Evolutionary conservation across 2,113 vertebrate species (phyloP), one percentile per base, ranked within the genome.

Genomic region (Hypanus sabinus): DNA sequence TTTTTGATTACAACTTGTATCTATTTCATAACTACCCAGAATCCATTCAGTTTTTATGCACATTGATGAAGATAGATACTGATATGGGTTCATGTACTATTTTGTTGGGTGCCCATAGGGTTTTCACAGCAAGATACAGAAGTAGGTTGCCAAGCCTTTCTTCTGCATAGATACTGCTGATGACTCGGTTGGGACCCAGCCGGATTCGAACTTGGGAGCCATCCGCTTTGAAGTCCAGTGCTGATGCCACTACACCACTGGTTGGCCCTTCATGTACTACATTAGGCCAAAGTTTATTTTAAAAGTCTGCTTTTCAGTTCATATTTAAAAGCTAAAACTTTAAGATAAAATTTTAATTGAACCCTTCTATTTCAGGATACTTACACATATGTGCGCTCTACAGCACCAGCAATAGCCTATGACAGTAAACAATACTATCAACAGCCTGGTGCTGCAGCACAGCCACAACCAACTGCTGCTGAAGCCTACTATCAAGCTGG

Each of bases 371-470:
- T 96, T 85, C 95, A 99, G 99, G 99, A 99, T 94, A 97, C 99
- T 0, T 99, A 99, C 95, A 99, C 99, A 0, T 99, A 99, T 0
- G 98, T 99, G 71, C 97, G 99, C 20, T 99, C 99, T 38, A 98
- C 98, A 0, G 99, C 99, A 90, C 97, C 98, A 0, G 98, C 98
- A 93, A 98, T 99, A 36, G 97, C 98, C 18, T 99, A 99, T 0
- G 98, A 99, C 95, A 98, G 97, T 95, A 99, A 99, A 94, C 98
- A 99, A 93, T 99, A 99, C 96, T 99, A 99, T 94, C 99, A 99
- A 94, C 99, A 99, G 16, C 98, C 99, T 77, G 97, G 97, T 16
- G 98, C 98, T 0, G 96, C 97, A 94, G 97, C 97, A 18, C 99
- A 99, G 95, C 97, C 99, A 0, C 99, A 99, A 55, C 98, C 98